Evolutionary conservation across 2,888 invertebrate genomes (phyloP).

Genomic region (Metellina segmentata): DNA sequence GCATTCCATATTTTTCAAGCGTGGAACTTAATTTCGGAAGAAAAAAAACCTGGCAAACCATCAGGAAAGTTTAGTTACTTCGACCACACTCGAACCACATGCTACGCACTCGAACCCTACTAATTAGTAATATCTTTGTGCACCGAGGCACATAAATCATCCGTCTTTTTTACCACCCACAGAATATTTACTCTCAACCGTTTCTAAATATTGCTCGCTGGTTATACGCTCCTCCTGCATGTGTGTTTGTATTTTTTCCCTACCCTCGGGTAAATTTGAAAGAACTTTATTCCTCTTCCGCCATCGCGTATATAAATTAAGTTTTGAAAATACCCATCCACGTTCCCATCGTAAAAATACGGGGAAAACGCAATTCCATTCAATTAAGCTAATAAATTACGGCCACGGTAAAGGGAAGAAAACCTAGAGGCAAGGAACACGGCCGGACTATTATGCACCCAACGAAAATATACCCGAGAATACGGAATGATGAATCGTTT

Average conservation of each 20-base stretch:
- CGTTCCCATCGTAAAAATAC: constrained; percentile 2
- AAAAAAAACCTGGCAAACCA: background rate
- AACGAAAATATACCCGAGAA: constrained; percentile 20
- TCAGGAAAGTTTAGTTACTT: background rate
- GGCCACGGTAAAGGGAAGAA: background rate
- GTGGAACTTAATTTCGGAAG: background rate
- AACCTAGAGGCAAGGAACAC: constrained; percentile 10
- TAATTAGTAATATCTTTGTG: background rate
- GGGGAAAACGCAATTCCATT: constrained; percentile 30
- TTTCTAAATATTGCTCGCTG: background rate
- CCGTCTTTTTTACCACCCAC: background rate
- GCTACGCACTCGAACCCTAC: background rate
- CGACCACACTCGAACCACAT: background rate
- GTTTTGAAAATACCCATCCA: constrained; percentile 9
- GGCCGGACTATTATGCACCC: constrained; percentile 15
- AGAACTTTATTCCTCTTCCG: background rate
- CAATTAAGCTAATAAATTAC: constrained; percentile 65
- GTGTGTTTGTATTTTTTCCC: background rate
- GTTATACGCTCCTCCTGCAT: background rate
- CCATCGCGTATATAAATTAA: constrained; percentile 17
- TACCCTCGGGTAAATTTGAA: no score
- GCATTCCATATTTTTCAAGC: no score
- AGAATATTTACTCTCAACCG: background rate
- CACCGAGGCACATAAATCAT: background rate
- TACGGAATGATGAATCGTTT: constrained; percentile 40